Conservation (phyloP, 2,113 vertebrate species). For the Ophiodon elongatus region DNA sequence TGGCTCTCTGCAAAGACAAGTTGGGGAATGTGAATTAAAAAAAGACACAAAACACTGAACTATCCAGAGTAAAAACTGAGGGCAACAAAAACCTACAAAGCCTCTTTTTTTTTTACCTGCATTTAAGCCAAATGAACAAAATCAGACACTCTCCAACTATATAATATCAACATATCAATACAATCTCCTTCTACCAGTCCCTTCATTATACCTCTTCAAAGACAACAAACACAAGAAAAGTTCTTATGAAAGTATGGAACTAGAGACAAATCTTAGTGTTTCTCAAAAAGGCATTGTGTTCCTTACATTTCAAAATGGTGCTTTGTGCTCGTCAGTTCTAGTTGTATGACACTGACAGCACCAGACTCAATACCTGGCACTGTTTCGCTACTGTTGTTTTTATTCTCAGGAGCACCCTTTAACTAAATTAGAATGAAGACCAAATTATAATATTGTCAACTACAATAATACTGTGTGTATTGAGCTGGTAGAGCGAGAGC, state of each 20-base stretch:
- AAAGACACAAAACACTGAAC: background rate
- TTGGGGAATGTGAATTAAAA: background rate
- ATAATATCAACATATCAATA: background rate
- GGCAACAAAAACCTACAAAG: background rate
- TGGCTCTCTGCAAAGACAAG: constrained; percentile 87
- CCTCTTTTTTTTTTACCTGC: background rate
- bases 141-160: background rate
- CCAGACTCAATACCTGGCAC: background rate
- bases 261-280: background rate
- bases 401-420: background rate
- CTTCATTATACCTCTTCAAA: background rate
- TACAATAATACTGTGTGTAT: background rate
- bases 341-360: background rate
- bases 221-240: background rate
- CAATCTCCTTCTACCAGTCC: background rate
- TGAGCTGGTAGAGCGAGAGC: background rate
- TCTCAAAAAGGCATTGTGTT: background rate
- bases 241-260: background rate
- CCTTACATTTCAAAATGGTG: background rate
- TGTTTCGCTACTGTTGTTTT: background rate
- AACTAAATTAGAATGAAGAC: background rate
- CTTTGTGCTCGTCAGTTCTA: background rate
- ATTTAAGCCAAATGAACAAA: background rate
- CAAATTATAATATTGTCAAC: background rate
- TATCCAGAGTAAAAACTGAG: background rate